A percentile compares a stretch with the other conserved stretches of the same genome.
These are phyloP conservation scores for human (Homo sapiens) DNA, from an alignment of 2,113 vertebrate genomes.

Conservation along the genomic window DNA sequence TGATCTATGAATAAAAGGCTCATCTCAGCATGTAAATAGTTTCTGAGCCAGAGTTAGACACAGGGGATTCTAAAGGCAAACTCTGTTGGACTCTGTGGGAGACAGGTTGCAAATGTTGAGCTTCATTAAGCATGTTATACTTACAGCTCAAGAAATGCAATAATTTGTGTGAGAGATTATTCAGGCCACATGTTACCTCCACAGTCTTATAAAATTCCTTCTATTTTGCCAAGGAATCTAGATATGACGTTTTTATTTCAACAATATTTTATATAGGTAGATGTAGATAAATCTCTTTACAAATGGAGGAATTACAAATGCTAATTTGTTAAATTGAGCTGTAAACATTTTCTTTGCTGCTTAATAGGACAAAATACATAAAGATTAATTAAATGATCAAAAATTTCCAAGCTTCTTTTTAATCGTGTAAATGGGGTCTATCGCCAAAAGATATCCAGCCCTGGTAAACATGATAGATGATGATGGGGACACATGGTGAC, in stretches of 20 bases:
- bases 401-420: conserved; percentile 61
- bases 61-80: conserved; percentile 30
- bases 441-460: conserved; percentile 49
- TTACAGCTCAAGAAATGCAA: conserved; percentile 56
- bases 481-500: conserved; percentile 37
- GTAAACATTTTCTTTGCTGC: conserved; percentile 46
- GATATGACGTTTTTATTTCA: conserved; percentile 53
- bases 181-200: conserved; percentile 10
- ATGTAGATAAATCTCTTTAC: conserved; percentile 23
- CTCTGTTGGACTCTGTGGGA: conserved; percentile 16
- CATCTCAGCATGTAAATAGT: conserved; percentile 46
- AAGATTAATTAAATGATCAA: conserved; percentile 61
- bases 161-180: conserved; percentile 57
- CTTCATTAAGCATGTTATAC: conserved; percentile 54
- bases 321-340: conserved; percentile 52
- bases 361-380: conserved; percentile 64
- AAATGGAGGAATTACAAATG: conserved; percentile 54
- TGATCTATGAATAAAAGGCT: background rate
- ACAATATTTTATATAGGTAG: conserved; percentile 64
- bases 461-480: conserved; percentile 45
- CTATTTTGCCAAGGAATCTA: conserved; percentile 59
- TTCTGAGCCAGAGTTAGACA: conserved; percentile 13
- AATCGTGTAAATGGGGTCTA: conserved; percentile 56
- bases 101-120: conserved; percentile 7
- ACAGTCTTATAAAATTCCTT: conserved; percentile 29